Conservation (phyloP, 2,113 vertebrate species). For the Centropristis striata region DNA sequence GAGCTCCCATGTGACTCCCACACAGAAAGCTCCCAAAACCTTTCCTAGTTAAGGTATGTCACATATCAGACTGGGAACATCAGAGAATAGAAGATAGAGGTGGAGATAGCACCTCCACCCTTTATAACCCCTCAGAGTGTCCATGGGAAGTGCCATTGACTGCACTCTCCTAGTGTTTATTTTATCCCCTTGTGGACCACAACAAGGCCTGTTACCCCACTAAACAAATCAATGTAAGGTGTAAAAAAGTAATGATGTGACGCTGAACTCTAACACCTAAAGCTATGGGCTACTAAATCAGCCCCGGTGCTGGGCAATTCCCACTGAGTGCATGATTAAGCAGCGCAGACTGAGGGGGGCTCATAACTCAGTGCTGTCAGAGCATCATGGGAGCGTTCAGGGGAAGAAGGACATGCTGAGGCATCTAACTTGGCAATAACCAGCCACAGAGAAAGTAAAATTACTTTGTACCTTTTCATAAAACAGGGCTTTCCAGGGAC, state of each 20-base stretch:
- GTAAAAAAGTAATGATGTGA: constrained; percentile 80
- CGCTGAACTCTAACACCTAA: constrained; percentile 70
- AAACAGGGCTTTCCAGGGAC: neutral
- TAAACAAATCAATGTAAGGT: constrained; percentile 80
- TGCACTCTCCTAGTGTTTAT: constrained; percentile 53
- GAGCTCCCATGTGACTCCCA: constrained; percentile 16
- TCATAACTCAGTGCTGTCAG: constrained; percentile 67
- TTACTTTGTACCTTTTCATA: neutral
- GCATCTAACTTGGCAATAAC: constrained; percentile 2
- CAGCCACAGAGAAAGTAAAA: neutral
- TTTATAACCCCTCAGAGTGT: constrained; percentile 15
- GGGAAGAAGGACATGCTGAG: constrained; percentile 9
- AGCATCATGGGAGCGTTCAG: constrained; percentile 35
- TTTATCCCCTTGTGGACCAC: constrained; percentile 63
- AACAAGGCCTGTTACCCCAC: constrained; percentile 67
- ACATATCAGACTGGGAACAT: constrained; percentile 7
- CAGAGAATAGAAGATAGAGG: neutral
- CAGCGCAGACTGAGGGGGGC: constrained; percentile 49
- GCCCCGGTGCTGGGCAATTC: constrained; percentile 55
- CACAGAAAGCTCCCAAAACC: constrained; percentile 1
- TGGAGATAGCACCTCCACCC: too few species aligned
- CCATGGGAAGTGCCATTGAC: constrained; percentile 38
- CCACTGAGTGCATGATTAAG: constrained; percentile 74
- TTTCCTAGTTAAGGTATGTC: constrained; percentile 8
- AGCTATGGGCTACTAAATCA: constrained; percentile 74